phyloP scores from a whole-genome alignment of 2,113 vertebrate genomes.

The Perca fluviatilis region DNA sequence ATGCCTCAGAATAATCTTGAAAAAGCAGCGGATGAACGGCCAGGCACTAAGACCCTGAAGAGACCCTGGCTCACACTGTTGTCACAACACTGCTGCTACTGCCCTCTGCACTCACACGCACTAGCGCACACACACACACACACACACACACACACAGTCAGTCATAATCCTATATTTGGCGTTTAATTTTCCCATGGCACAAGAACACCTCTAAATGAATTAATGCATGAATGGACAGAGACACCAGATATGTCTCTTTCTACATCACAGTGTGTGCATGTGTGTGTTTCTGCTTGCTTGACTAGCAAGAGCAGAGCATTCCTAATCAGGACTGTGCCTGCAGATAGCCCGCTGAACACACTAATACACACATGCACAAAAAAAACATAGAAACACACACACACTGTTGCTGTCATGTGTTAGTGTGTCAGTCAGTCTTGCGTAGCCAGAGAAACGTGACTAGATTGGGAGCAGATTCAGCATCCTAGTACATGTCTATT shows the following conservation, averaged over 20 bases:
- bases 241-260: slow-evolving; percentile 39
- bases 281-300: slow-evolving; percentile 32
- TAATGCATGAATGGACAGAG: slow-evolving; percentile 38
- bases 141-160: slow-evolving; percentile 3
- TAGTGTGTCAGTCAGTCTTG: slow-evolving; percentile 70
- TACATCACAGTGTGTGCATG: slow-evolving; percentile 1
- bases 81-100: slow-evolving; percentile 72
- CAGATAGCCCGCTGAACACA: slow-evolving; percentile 49
- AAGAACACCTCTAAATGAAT: slow-evolving; percentile 37
- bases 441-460: slow-evolving; percentile 67
- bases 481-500: slow-evolving; percentile 57
- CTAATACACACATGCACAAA: background rate
- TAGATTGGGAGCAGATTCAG: slow-evolving; percentile 74
- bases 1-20: slow-evolving; percentile 38
- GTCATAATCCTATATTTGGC: slow-evolving; percentile 41
- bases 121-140: background rate
- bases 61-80: slow-evolving; percentile 59
- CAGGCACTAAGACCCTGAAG: slow-evolving; percentile 69
- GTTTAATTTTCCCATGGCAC: slow-evolving; percentile 31
- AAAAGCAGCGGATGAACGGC: background rate
- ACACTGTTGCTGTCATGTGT: slow-evolving; percentile 64
- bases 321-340: slow-evolving; percentile 62
- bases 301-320: slow-evolving; percentile 32
- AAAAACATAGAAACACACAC: background rate
- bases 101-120: slow-evolving; percentile 56